phyloP scores from a whole-genome alignment of 2,888 invertebrate genomes.

The Rhagophthalmus giganteus region DNA sequence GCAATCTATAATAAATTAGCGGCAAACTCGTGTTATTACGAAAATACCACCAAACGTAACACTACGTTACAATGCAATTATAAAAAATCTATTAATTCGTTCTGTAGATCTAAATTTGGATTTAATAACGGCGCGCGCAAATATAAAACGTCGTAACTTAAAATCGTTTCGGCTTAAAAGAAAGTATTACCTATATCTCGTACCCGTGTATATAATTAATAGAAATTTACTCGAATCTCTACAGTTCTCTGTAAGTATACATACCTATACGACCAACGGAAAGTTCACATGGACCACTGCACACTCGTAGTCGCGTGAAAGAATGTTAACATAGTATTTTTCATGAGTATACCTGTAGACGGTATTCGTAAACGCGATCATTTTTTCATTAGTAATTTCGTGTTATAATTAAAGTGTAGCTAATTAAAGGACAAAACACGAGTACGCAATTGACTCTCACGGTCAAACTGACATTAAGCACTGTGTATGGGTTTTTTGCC shows the following conservation, averaged over 20 bases:
- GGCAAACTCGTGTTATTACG: conserved; percentile 16
- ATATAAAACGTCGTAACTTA: conserved; percentile 4
- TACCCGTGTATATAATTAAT: too few species aligned
- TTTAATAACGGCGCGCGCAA: conserved; percentile 2
- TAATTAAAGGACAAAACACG: conserved; percentile 45
- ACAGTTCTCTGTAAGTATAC: too few species aligned
- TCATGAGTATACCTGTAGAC: conserved; percentile 39
- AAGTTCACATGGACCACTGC: conserved; percentile 37
- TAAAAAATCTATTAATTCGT: too few species aligned
- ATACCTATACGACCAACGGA: conserved; percentile 10
- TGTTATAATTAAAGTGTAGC: conserved; percentile 47
- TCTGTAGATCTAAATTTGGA: too few species aligned
- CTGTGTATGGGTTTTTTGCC: conserved; percentile 14
- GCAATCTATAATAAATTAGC: conserved; percentile 13
- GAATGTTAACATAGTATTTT: conserved; percentile 47
- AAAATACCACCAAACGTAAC: conserved; percentile 7
- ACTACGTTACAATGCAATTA: conserved; percentile 4
- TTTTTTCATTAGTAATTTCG: conserved; percentile 47
- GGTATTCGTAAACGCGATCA: conserved; percentile 47
- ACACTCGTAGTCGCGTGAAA: conserved; percentile 44
- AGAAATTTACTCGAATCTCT: conserved; percentile 4
- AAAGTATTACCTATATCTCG: too few species aligned
- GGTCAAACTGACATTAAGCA: conserved; percentile 28
- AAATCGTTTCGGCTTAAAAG: too few species aligned
- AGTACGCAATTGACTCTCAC: conserved; percentile 32